These are phyloP conservation scores for Eublepharis macularius DNA, from an alignment of 2,113 vertebrate species.

Conservation along the genomic window DNA sequence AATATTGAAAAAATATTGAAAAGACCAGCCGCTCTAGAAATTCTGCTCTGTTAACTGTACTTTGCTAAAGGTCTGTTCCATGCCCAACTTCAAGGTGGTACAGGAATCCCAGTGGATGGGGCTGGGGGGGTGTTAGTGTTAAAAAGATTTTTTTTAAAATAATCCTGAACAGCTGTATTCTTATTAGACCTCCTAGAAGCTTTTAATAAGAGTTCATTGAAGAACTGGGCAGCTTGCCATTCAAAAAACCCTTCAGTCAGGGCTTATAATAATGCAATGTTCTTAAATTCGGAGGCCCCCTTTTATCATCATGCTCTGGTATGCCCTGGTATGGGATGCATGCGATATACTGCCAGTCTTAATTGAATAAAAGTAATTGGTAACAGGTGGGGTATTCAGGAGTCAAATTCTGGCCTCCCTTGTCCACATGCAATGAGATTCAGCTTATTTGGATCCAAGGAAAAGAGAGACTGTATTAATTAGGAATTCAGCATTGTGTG, in stretches of 20 bases:
- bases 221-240: not conserved
- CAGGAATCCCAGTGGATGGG: not conserved
- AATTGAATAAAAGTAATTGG: not conserved
- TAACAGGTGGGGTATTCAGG: not conserved
- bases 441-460: rapidly evolving
- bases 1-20: no score
- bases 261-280: not conserved
- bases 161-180: constrained; percentile 3
- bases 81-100: not conserved
- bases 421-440: not conserved
- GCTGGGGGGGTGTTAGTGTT: not conserved
- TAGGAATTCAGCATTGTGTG: not conserved
- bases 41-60: not conserved
- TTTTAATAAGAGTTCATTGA: not conserved
- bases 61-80: not conserved
- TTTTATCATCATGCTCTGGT: not conserved
- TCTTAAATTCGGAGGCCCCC: not conserved
- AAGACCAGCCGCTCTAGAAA: no score
- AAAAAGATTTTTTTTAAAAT: not conserved
- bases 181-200: not conserved
- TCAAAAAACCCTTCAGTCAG: not conserved
- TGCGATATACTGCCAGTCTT: not conserved
- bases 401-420: not conserved
- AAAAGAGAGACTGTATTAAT: not conserved
- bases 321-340: not conserved